Conservation (phyloP, 92 coral and sea anemone species). For the Siderastrea siderea region DNA sequence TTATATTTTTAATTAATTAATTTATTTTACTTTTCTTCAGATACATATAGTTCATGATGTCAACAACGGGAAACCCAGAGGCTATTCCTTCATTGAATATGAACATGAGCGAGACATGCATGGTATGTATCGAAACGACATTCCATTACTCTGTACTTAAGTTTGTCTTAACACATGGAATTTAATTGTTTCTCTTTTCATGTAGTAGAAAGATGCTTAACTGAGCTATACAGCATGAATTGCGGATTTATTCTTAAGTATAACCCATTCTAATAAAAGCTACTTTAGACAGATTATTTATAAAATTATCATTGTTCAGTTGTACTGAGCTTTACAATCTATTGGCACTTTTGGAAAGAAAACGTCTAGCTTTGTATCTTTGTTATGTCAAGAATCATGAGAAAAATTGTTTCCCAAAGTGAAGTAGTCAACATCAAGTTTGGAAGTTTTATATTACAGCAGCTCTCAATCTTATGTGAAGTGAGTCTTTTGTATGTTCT, state of each 20-base stretch:
- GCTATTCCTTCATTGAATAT: constrained; percentile 95
- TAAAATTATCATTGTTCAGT: too few relatives aligned
- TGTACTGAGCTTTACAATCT: too few relatives aligned
- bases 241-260: too few relatives aligned
- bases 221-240: too few relatives aligned
- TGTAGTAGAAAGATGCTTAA: background rate
- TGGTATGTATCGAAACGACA: constrained; percentile 68
- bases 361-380: too few relatives aligned
- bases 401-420: too few relatives aligned
- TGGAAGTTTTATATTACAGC: background rate
- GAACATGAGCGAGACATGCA: constrained; percentile 99
- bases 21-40: constrained; percentile 47
- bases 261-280: too few relatives aligned
- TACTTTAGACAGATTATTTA: too few relatives aligned
- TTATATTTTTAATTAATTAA: background rate
- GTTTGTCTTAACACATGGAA: background rate
- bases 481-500: too few relatives aligned
- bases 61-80: constrained; percentile 86
- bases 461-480: background rate
- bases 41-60: constrained; percentile 82
- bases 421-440: background rate
- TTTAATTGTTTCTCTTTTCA: background rate
- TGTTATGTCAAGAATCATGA: too few relatives aligned
- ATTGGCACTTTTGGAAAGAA: too few relatives aligned
- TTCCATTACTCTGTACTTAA: background rate